phyloP scores from a whole-genome alignment of 2,888 invertebrate genomes.

The Mythimna pallens region DNA sequence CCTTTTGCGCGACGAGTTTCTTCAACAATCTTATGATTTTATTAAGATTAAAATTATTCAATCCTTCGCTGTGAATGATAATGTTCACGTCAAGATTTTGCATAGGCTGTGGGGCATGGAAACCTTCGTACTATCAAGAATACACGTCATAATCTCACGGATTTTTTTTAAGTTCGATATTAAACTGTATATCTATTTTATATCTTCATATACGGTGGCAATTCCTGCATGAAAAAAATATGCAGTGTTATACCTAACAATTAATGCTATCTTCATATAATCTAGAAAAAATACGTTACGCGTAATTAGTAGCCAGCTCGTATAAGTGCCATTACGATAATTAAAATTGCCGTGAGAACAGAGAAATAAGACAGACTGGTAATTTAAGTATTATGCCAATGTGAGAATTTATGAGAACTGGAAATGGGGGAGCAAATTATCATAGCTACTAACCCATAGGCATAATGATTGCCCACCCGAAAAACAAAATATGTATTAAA shows the following conservation, averaged over 20 bases:
- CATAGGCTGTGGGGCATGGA: conserved; percentile 10
- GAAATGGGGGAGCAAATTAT: conserved; percentile 16
- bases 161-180: too few species aligned
- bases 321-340: conserved; percentile 25
- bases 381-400: conserved; percentile 30
- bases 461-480: too few species aligned
- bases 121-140: too few species aligned
- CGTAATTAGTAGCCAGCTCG: conserved; percentile 20
- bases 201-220: neutral
- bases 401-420: conserved; percentile 6
- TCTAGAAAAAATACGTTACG: conserved; percentile 38
- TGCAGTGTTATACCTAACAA: conserved; percentile 16
- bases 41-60: conserved; percentile 57
- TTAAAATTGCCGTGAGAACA: conserved; percentile 54
- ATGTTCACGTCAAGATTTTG: conserved; percentile 35
- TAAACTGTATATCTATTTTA: neutral
- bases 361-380: conserved; percentile 32
- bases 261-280: conserved; percentile 29
- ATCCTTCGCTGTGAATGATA: conserved; percentile 40
- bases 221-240: neutral
- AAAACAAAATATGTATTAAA: too few species aligned
- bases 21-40: conserved; percentile 52
- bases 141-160: too few species aligned
- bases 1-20: conserved; percentile 41
- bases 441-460: neutral